Evolutionary conservation across 1,140 invertebrate species (phyloP).

Genomic region (Euura lappo): DNA sequence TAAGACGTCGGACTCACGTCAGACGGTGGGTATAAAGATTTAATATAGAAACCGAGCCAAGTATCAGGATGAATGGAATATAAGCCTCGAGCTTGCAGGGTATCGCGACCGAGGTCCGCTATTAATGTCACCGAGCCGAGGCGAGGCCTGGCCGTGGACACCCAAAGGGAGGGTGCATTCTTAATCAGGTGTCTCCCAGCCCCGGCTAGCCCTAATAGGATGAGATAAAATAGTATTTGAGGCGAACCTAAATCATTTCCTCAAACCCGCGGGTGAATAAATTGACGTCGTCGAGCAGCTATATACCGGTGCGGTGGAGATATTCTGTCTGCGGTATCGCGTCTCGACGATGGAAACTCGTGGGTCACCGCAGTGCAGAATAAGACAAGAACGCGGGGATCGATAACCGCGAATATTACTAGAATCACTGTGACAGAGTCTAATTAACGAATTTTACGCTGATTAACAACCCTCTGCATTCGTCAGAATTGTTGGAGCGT

Average conservation of each 20-base stretch:
- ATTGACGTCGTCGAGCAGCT: neutral
- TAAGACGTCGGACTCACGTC: neutral
- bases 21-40: neutral
- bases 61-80: conserved; percentile 42
- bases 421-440: too few species aligned
- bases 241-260: conserved; percentile 23
- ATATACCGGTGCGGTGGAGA: too few species aligned
- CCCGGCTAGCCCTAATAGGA: conserved; percentile 21
- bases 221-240: conserved; percentile 37
- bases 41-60: conserved; percentile 7
- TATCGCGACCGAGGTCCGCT: conserved; percentile 32
- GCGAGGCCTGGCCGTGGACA: conserved; percentile 33
- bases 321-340: too few species aligned
- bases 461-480: too few species aligned
- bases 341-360: too few species aligned
- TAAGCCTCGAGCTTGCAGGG: conserved; percentile 31
- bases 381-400: too few species aligned
- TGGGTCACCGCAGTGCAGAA: too few species aligned
- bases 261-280: conserved; percentile 11
- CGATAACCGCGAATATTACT: too few species aligned
- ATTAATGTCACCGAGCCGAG: conserved; percentile 44
- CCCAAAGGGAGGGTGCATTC: conserved; percentile 40
- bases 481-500: too few species aligned
- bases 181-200: conserved; percentile 35
- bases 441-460: too few species aligned